These are phyloP conservation scores for Himalopsyche japonica DNA, from an alignment of 2,888 invertebrate species.

Conservation along the genomic window DNA sequence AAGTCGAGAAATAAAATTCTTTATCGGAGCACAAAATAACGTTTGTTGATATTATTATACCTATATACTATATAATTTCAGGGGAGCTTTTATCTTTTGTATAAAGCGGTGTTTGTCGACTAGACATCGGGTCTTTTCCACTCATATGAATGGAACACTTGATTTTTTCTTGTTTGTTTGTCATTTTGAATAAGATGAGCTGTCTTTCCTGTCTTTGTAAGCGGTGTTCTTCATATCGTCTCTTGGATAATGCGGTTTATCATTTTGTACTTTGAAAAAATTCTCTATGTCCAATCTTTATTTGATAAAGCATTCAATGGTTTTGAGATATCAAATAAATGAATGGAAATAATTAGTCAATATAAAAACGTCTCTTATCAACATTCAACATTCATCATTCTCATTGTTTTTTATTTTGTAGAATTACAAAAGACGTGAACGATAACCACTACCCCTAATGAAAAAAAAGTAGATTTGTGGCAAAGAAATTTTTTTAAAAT, in stretches of 20 bases:
- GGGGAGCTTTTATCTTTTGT: not conserved
- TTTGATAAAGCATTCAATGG: not conserved
- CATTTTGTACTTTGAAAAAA: not conserved
- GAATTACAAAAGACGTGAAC: too few species aligned
- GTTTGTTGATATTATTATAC: too few species aligned
- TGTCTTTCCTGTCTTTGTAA: not conserved
- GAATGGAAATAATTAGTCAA: too few species aligned
- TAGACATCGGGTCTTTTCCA: not conserved
- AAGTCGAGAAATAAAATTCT: too few species aligned
- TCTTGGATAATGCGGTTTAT: not conserved
- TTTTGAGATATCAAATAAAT: not conserved
- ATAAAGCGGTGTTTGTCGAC: not conserved
- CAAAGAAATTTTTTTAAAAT: not conserved
- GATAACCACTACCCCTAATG: too few species aligned
- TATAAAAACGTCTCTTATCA: too few species aligned
- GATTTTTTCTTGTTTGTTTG: not conserved
- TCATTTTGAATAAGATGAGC: not conserved
- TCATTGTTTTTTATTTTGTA: too few species aligned
- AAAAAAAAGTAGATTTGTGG: too few species aligned
- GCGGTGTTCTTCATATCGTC: not conserved
- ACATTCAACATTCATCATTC: too few species aligned
- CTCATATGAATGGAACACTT: not conserved
- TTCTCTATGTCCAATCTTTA: not conserved
- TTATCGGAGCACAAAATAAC: too few species aligned
- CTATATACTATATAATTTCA: not conserved